Conservation (phyloP, 2,797 vertebrate genomes). For the Australoheros facetus region DNA sequence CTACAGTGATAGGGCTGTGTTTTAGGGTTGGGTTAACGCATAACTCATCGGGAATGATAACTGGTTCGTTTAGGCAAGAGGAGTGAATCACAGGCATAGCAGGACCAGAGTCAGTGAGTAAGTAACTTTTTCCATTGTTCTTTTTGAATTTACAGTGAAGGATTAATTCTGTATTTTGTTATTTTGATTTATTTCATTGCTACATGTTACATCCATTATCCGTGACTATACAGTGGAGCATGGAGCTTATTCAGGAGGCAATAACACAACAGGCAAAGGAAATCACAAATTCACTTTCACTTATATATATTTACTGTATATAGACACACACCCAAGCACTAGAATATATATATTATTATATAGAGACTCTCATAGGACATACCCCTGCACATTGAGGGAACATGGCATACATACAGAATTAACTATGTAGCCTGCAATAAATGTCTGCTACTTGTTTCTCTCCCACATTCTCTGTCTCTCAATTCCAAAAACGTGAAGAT, state of each 20-base stretch:
- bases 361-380: too few relatives aligned
- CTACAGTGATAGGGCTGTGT: too few relatives aligned
- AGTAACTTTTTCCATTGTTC: too few relatives aligned
- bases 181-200: too few relatives aligned
- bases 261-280: slow-evolving; percentile 29
- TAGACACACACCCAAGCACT: neutral
- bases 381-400: neutral
- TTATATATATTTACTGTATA: neutral
- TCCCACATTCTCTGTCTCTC: neutral
- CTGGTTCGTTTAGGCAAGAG: too few relatives aligned
- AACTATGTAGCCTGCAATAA: neutral
- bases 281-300: slow-evolving; percentile 3
- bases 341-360: too few relatives aligned
- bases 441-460: neutral
- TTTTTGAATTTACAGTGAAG: too few relatives aligned
- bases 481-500: slow-evolving; percentile 30
- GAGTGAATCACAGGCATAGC: too few relatives aligned
- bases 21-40: too few relatives aligned
- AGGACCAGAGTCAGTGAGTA: too few relatives aligned
- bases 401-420: neutral
- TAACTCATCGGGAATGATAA: too few relatives aligned
- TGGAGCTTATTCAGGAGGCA: slow-evolving; percentile 46
- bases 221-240: slow-evolving; percentile 39
- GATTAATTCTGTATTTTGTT: too few relatives aligned
- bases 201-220: slow-evolving; percentile 56